Conservation (phyloP, 1,140 invertebrate species). For the Chironomus tepperi region DNA sequence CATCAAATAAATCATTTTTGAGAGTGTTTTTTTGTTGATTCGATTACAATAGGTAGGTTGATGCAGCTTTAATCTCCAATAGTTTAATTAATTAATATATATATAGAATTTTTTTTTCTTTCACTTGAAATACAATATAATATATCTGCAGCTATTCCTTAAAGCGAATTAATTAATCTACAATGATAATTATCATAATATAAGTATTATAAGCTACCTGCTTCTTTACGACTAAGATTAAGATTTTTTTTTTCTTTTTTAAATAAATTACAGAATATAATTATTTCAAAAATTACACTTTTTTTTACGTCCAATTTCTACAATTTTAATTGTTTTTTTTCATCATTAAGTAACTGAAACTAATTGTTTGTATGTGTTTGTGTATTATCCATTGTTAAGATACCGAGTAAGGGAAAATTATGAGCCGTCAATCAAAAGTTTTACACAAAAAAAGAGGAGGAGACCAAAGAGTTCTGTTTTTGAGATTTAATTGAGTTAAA, state of each 20-base stretch:
- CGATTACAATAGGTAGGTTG: background rate
- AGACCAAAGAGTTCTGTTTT: background rate
- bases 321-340: background rate
- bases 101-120: background rate
- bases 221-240: constrained; percentile 1
- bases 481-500: constrained; percentile 9
- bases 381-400: too few species aligned
- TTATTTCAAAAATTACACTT: background rate
- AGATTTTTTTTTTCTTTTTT: too few species aligned
- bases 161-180: constrained; percentile 4
- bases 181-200: background rate
- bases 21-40: background rate
- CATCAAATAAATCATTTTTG: background rate
- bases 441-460: background rate
- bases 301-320: background rate
- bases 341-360: background rate
- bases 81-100: background rate
- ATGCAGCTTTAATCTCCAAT: background rate
- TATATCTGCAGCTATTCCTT: background rate
- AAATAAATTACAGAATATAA: constrained; percentile 15
- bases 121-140: background rate
- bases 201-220: background rate
- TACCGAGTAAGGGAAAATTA: background rate
- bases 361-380: background rate
- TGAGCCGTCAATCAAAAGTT: background rate